Percentiles rank a stretch among this genome's conserved stretches.
Evolutionary conservation across 2,113 vertebrate species (phyloP).

Genomic region (Rhinoptilus africanus): DNA sequence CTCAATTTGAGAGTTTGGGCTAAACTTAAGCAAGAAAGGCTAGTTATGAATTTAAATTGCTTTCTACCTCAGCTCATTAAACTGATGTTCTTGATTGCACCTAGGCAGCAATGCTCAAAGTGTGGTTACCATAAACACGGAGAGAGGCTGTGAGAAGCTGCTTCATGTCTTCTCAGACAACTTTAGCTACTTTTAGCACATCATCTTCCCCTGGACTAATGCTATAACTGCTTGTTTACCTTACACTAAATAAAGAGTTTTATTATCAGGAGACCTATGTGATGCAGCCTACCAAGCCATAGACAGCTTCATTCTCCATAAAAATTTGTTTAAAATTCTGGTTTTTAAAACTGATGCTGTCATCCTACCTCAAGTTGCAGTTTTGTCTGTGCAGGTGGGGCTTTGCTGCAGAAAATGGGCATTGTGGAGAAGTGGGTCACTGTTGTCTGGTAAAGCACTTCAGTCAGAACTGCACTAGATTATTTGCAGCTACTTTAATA

Average conservation of each 20-base stretch:
- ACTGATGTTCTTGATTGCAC: background rate
- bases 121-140: background rate
- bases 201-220: background rate
- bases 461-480: background rate
- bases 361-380: background rate
- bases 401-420: background rate
- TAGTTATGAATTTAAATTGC: background rate
- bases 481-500: background rate
- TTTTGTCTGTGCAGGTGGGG: background rate
- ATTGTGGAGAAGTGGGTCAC: fast-evolving
- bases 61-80: background rate
- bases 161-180: background rate
- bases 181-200: background rate
- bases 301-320: background rate
- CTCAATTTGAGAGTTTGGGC: background rate
- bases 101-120: background rate
- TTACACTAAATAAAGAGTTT: background rate
- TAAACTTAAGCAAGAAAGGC: background rate
- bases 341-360: background rate
- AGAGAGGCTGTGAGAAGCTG: background rate
- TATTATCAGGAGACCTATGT: background rate
- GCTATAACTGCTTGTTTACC: background rate
- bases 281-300: background rate
- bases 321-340: background rate
- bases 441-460: background rate